These are phyloP conservation scores for Chorisops tibialis DNA, from an alignment of 2,888 invertebrate species.

Conservation along the genomic window DNA sequence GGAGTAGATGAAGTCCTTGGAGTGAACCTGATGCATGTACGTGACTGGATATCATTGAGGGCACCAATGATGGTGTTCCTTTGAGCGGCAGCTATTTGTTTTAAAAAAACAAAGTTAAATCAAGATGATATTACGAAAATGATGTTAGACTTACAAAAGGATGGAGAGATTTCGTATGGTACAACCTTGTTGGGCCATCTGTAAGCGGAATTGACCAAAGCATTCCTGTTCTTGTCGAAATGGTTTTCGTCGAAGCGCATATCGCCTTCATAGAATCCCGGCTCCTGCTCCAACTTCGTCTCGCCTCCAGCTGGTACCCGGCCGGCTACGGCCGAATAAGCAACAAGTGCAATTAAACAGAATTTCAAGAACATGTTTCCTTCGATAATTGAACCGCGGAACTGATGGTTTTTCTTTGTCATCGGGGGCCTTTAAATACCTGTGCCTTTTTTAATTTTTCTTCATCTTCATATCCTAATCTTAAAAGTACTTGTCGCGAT, in stretches of 20 bases:
- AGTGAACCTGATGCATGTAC: constrained; percentile 69
- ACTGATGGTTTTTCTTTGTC: too few species aligned
- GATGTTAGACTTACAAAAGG: constrained; percentile 47
- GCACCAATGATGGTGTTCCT: constrained; percentile 62
- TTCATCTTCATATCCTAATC: too few species aligned
- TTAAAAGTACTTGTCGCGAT: too few species aligned
- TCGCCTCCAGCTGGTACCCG: too few species aligned
- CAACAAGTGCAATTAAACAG: too few species aligned
- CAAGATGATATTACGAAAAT: constrained; percentile 22
- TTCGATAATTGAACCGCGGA: too few species aligned
- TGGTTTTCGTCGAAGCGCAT: constrained; percentile 59
- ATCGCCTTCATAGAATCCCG: constrained; percentile 71
- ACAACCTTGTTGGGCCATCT: constrained; percentile 66
- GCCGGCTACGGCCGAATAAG: too few species aligned
- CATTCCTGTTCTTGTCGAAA: constrained; percentile 54
- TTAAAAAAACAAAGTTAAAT: too few species aligned
- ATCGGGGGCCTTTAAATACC: too few species aligned
- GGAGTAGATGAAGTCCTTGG: constrained; percentile 54
- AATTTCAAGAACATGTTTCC: too few species aligned
- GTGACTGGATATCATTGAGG: constrained; percentile 66
- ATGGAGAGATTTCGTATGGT: constrained; percentile 62
- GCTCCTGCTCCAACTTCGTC: constrained; percentile 59
- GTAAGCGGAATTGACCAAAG: constrained; percentile 55
- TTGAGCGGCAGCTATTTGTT: constrained; percentile 56
- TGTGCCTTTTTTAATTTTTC: too few species aligned